A percentile compares a stretch with the other conserved stretches of the same genome.
Evolutionary conservation across 2,888 invertebrate genomes (phyloP).

Genomic region (Chalcosyrphus nemorum): DNA sequence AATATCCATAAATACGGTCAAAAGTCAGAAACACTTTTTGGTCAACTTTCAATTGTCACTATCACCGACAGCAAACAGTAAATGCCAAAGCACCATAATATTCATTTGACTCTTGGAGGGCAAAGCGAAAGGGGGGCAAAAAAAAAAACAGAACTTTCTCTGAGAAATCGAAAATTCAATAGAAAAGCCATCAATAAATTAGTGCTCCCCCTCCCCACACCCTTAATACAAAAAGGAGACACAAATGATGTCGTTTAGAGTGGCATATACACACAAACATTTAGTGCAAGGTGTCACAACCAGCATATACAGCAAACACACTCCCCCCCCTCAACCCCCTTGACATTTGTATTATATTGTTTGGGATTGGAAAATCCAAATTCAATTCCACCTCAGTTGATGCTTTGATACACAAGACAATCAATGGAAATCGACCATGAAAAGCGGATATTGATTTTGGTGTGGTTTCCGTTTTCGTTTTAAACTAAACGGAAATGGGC

Average conservation of each 20-base stretch:
- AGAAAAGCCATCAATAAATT: constrained; percentile 53
- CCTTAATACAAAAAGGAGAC: not conserved
- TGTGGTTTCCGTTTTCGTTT: constrained; percentile 22
- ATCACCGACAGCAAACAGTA: constrained; percentile 26
- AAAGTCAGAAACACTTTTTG: not conserved
- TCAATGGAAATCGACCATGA: constrained; percentile 60
- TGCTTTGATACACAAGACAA: constrained; percentile 35
- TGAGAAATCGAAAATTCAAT: constrained; percentile 38
- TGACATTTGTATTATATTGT: constrained; percentile 29
- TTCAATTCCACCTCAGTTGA: constrained; percentile 46
- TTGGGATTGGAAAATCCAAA: constrained; percentile 47
- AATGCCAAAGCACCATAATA: constrained; percentile 31
- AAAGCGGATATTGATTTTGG: constrained; percentile 63
- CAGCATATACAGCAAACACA: not conserved
- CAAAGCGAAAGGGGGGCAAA: no score
- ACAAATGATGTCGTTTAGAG: constrained; percentile 24
- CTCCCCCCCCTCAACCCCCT: no score
- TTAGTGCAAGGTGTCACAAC: constrained; percentile 48
- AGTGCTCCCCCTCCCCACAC: not conserved
- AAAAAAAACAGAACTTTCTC: not conserved
- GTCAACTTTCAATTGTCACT: constrained; percentile 17
- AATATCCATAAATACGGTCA: not conserved
- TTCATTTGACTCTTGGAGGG: constrained; percentile 15
- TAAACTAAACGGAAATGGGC: not conserved
- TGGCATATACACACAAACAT: no score